Base-by-base conservation (phyloP, 2,888 invertebrate species). In the Drosophila birchii region DNA sequence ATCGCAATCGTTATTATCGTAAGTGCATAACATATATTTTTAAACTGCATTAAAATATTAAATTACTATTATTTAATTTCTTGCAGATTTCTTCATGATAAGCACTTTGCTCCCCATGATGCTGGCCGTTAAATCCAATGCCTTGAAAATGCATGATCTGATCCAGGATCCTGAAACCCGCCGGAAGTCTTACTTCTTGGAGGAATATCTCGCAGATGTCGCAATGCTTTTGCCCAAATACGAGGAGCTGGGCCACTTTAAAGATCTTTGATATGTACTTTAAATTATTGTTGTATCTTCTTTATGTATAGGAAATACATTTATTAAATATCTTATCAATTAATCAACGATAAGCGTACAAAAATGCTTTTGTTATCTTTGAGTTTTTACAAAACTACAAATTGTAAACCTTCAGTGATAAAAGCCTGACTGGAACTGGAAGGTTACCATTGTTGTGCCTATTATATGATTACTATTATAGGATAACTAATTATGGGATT, bases 1-100 rank as follows among this genome's bases (percentile, higher is more conserved):
- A 62, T 1, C 63, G 62, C 3, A 76, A 80, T 34, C 76, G 74
- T 18, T 73, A 71, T 29, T 82, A 59, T 63, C 82, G 88, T 90
- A 76, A 43, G 73, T 53, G 14, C 5, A n/a, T 2, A 2, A 29
- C 2, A 20, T 16, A 0, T 16, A 0, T 8, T n/a, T 5, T 23
- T 0, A 6, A 16, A 9, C 1, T 7, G n/a, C 11, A 5, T 26
- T 26, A 26, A 26, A 26, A 4, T 26, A 0, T 23, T 14, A 14
- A 32, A 1, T 4, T 11, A 14, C 4, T 1, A n/a, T 20, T 9
- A 18, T 5, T 14, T 9, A 14, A 26, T 11, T 5, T 9, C 11
- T 56, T 68, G 3, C 36, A 81, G 76, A 78, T 14, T 45, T 75
- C 0, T 71, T 69, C 26, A 7, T 75, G 14, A 11, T 68, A 2